Percentiles rank a stretch among this genome's conserved stretches.
phyloP scores from a whole-genome alignment of 2,888 invertebrate genomes.

The Melitaea athalia region DNA sequence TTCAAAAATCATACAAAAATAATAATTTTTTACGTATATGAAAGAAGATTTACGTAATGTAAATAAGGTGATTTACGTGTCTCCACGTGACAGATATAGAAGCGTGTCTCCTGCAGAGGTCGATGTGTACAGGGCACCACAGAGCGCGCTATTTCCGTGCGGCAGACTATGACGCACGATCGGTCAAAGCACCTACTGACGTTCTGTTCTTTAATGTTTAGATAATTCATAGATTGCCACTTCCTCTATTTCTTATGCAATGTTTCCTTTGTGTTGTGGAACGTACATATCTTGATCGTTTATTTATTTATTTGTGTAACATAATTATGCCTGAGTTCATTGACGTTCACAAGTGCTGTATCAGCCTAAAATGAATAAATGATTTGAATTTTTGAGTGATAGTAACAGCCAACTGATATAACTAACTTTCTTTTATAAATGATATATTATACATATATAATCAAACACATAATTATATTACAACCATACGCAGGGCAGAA shows the following conservation, averaged over 20 bases:
- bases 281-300: no score
- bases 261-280: conserved; percentile 1
- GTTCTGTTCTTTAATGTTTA: conserved; percentile 16
- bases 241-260: not conserved
- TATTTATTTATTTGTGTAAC: no score
- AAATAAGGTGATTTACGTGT: conserved; percentile 11
- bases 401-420: no score
- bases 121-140: conserved; percentile 9
- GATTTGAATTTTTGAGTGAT: no score
- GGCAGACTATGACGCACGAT: conserved; percentile 34
- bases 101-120: conserved; percentile 27
- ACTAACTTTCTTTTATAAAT: no score
- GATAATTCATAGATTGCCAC: conserved; percentile 11
- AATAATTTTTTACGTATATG: not conserved
- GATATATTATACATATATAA: no score
- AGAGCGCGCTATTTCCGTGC: conserved; percentile 26
- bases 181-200: conserved; percentile 37
- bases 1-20: no score
- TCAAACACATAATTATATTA: no score
- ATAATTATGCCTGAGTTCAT: no score
- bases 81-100: conserved; percentile 14
- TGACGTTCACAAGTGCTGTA: no score
- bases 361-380: no score
- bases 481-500: no score
- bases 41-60: not conserved